Evolutionary conservation across 2,888 invertebrate genomes (phyloP).

Genomic region (Chorisops tibialis): DNA sequence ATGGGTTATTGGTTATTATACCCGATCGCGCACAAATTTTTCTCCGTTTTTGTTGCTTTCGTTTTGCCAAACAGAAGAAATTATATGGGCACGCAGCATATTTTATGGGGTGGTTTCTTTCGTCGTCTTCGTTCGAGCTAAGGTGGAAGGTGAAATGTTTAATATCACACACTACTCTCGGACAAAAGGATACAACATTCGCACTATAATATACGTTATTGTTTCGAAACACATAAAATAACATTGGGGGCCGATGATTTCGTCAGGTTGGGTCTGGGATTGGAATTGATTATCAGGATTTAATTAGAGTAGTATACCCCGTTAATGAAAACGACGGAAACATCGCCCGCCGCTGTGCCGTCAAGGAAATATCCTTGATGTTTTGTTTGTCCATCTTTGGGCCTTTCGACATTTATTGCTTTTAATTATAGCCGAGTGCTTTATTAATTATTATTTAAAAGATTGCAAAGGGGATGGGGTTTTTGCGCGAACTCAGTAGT

Average conservation of each 20-base stretch:
- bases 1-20: constrained; percentile 22
- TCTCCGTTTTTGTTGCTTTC: no score
- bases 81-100: constrained; percentile 29
- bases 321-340: not conserved
- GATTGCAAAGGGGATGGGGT: no score
- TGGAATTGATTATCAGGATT: constrained; percentile 29
- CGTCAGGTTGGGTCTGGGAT: not conserved
- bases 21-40: not conserved
- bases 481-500: no score
- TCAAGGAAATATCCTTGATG: not conserved
- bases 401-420: constrained; percentile 24
- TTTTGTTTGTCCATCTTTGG: constrained; percentile 16
- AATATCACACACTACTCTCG: not conserved
- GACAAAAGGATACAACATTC: not conserved
- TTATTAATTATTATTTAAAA: constrained; percentile 25
- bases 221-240: not conserved
- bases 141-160: not conserved
- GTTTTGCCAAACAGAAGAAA: not conserved
- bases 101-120: constrained; percentile 15
- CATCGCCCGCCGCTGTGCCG: no score
- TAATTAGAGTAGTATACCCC: constrained; percentile 20
- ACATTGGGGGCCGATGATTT: not conserved
- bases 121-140: not conserved
- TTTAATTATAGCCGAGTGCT: constrained; percentile 26
- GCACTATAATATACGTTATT: not conserved